phyloP scores from a whole-genome alignment of 1,140 invertebrate species.

The Apis cerana region DNA sequence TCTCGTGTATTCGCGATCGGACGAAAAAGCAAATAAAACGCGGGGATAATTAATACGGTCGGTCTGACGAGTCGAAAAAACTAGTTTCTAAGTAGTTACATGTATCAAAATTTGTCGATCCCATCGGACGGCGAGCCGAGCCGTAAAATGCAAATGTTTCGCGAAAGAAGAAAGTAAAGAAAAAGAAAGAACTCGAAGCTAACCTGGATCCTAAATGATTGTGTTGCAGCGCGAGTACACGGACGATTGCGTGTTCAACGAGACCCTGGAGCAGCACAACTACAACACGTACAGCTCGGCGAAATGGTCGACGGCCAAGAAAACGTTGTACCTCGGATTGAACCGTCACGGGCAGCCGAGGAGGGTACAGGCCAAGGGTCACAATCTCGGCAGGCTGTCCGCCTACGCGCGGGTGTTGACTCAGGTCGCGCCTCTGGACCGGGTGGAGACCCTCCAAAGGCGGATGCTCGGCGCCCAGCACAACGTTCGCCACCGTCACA shows the following conservation, averaged over 20 bases:
- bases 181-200: neutral
- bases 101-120: no score
- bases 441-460: conserved; percentile 72
- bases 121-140: no score
- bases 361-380: conserved; percentile 85
- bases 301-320: conserved; percentile 86
- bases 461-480: conserved; percentile 71
- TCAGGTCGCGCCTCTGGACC: conserved; percentile 83
- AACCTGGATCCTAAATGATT: conserved; percentile 65
- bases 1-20: no score
- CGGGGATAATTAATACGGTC: no score
- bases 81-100: no score
- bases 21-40: no score
- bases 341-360: conserved; percentile 87
- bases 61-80: no score
- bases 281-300: conserved; percentile 92
- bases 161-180: no score
- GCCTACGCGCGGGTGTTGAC: conserved; percentile 87
- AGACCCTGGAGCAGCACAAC: conserved; percentile 90
- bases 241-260: conserved; percentile 92
- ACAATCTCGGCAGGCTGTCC: conserved; percentile 87
- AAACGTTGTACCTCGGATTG: conserved; percentile 89
- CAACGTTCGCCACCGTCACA: conserved; percentile 73
- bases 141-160: no score
- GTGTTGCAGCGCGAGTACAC: conserved; percentile 90